Evolutionary conservation across 2,888 invertebrate genomes (phyloP), one percentile per base, ranked within the genome.

Genomic region (Cantharis flavilabris): DNA sequence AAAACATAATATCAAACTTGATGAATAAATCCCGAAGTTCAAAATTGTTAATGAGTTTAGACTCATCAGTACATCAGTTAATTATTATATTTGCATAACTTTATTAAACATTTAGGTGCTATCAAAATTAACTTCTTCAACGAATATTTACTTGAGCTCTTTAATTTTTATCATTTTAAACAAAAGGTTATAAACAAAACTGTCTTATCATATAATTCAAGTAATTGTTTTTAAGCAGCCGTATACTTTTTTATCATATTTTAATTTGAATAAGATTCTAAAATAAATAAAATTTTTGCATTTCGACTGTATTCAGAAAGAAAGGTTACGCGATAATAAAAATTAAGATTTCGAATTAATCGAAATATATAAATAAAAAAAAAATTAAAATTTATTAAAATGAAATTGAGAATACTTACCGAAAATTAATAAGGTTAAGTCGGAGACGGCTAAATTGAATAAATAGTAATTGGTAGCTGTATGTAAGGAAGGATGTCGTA

Each of bases 391-490:
- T n/a, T 49, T n/a, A 49, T 49, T n/a, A n/a, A 26, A 26, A 69
- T 28, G n/a, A 69, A 69, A 26, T 16, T 14, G 33, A 30, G 28
- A 11, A 1, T 72, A 92, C 94, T 93, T 88, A 95, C 97, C 97
- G 83, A 97, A 92, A 4, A 96, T 86, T 13, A 97, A 89, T 80
- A 97, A 91, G 71, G 94, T 91, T 16, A 97, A 89, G 87, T 98
- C 97, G 18, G 97, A 96, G 14, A 97, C 89, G 16, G 97, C 96
- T 88, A 97, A 89, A 86, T 95, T 97, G 89, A 97, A 96, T 70
- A 97, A 90, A 86, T 97, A 98, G 86, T 96, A 97, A 86, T 98
- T 97, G 0, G 97, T 98, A 0, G 97, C 95, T 0, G 96, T 96
- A 84, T 96, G 96, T 94, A 98, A 94, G 9, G 94, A 92, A 0